Evolutionary conservation across 1,140 invertebrate species (phyloP), one percentile per base, ranked within the genome.

Genomic region (Calephelis virginiensis): DNA sequence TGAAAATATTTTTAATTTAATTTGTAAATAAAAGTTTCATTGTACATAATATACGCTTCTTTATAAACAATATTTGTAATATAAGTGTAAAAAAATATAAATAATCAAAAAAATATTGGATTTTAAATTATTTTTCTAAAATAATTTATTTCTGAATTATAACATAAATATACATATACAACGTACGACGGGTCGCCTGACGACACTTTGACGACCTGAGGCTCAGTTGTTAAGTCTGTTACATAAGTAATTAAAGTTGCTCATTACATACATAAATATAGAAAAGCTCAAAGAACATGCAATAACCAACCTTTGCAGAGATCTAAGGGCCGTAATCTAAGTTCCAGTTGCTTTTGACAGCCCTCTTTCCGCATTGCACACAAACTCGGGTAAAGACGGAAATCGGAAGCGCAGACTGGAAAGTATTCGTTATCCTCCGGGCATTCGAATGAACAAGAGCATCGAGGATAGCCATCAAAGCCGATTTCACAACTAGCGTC

Each of bases 311-410:
- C 96, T 96, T 97, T 94, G 86, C 96, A 97, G 56, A 97, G 92
- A 78, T 96, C 95, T 73, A 97, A 89, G 0, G 96, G 95, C 71
- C 96, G 91, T 56, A 96, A 92, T 71, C 96, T 92, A 28, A 98
- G 93, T 77, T 97, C 96, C 66, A 95, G 94, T 83, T 97, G 96
- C 70, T 95, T 93, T 70, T 96, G 94, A 87, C 97, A 98, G 7
- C 96, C 95, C 75, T 97, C 95, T 92, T 96, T 95, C 78, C 95
- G 95, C 95, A 98, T 96, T 13, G 95, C 94, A 83, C 97, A 98
- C 66, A 96, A 92, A 69, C 95, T 97, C 6, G 94, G 92, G 80
- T 98, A 98, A 48, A 95, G 94, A 67, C 93, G 93, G 64, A 96
- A 93, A 86, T 98, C 96, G 47, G 95, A 97, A 1, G 95, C 96